Percentiles rank a stretch among this genome's conserved stretches.
Evolutionary conservation across 1,140 invertebrate genomes (phyloP).

Genomic region (Yoshiicerus persimilis): DNA sequence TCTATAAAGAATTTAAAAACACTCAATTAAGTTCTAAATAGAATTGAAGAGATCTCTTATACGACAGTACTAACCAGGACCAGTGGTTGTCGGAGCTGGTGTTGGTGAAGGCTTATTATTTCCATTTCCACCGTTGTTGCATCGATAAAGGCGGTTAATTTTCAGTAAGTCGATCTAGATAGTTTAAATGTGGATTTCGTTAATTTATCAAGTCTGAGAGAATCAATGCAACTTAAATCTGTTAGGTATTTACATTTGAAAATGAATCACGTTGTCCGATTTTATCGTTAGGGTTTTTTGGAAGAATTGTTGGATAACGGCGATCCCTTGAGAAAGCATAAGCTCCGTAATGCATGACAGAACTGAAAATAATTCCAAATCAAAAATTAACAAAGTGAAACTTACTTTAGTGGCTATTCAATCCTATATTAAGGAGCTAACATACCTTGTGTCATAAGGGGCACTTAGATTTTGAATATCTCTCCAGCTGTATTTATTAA

Average conservation of each 20-base stretch:
- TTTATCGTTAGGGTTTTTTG: slow-evolving; percentile 53
- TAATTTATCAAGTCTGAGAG: not conserved
- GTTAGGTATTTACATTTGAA: slow-evolving; percentile 48
- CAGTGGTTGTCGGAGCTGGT: not conserved
- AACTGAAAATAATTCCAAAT: slow-evolving; percentile 31
- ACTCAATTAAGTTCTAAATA: too few relatives aligned
- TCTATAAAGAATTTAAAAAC: too few relatives aligned
- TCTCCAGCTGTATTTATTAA: slow-evolving; percentile 54
- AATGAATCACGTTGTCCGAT: slow-evolving; percentile 59
- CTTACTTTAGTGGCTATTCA: not conserved
- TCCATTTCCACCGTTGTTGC: slow-evolving; percentile 9
- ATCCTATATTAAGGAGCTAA: too few relatives aligned
- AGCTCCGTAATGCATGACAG: slow-evolving; percentile 61
- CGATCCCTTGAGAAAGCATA: slow-evolving; percentile 60
- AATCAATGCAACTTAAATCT: too few relatives aligned
- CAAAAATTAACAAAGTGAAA: not conserved
- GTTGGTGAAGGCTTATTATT: not conserved
- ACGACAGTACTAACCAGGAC: not conserved
- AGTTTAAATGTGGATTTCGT: not conserved
- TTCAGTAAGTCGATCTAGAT: slow-evolving; percentile 49
- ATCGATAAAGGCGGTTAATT: slow-evolving; percentile 49
- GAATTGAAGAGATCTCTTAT: too few relatives aligned
- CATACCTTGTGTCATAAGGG: slow-evolving; percentile 59
- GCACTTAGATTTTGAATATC: slow-evolving; percentile 56
- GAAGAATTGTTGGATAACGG: slow-evolving; percentile 58